phyloP scores from a whole-genome alignment of 2,113 vertebrate genomes.

The Channa maculata region DNA sequence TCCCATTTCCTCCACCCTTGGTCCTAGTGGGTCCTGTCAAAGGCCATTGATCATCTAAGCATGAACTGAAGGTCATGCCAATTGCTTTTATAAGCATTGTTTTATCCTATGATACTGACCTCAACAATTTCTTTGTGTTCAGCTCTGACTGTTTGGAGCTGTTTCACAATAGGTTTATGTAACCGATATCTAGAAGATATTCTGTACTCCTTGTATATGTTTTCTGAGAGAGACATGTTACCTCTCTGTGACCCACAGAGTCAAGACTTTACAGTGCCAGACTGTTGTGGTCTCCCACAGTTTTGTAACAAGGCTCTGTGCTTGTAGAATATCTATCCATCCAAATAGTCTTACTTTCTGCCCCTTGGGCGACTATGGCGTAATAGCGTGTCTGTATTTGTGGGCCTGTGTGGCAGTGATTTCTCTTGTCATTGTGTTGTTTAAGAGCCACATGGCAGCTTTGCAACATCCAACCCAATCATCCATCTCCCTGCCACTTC shows the following conservation, averaged over 20 bases:
- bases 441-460: slow-evolving; percentile 61
- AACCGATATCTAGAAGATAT: slow-evolving; percentile 45
- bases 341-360: slow-evolving; percentile 35
- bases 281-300: slow-evolving; percentile 42
- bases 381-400: slow-evolving; percentile 60
- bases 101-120: slow-evolving; percentile 5
- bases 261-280: slow-evolving; percentile 37
- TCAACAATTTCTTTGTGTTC: slow-evolving; percentile 1
- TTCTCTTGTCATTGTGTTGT: slow-evolving; percentile 62
- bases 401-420: slow-evolving; percentile 35
- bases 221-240: slow-evolving; percentile 35
- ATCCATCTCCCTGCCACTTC: slow-evolving; percentile 56
- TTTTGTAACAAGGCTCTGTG: slow-evolving; percentile 45
- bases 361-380: slow-evolving; percentile 35
- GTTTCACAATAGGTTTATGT: slow-evolving; percentile 51
- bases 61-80: no score
- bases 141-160: slow-evolving; percentile 20
- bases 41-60: no score
- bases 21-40: no score
- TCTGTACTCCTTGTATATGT: slow-evolving; percentile 32
- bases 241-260: slow-evolving; percentile 55
- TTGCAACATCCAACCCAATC: slow-evolving; percentile 52
- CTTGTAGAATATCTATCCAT: slow-evolving; percentile 51
- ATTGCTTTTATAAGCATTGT: slow-evolving; percentile 6
- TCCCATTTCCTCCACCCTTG: no score